Base-by-base conservation (phyloP, 2,888 invertebrate genomes). In the Tetramorium bicarinatum region DNA sequence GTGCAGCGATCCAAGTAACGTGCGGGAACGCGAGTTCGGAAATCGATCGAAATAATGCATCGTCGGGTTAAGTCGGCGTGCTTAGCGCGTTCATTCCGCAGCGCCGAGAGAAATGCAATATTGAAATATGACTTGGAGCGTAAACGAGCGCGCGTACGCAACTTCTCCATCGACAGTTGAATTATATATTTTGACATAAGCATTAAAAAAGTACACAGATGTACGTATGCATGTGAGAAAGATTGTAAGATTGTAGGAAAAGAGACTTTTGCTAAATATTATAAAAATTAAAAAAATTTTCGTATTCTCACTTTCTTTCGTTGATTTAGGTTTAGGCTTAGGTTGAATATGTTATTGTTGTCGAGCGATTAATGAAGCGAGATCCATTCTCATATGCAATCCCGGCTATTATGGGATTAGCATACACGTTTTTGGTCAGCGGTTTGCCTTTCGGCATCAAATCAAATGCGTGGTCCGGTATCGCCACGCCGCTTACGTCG, bases 401-500 rank as follows among this genome's bases (percentile, higher is more conserved):
- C 25, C 11, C 11, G 13, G 59, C 21, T 79, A 56, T 80, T 59
- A 59, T 13, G 34, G n/a, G 56, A 69, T 79, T 79, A 80, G 29
- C 71, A 38, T 71, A 49, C 13, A 38, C n/a, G 47, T 80, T 80
- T 80, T 80, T 80, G 47, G 25, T 80, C 25, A 61, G 79, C 79
- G 69, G 79, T 59, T 79, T 79, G 59, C 47, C 59, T 59, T 21
- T n/a, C 71, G 79, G 71, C 47, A 54, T 80, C 59, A 38, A 61
- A 79, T 79, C 71, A 59, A 61, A 80, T 34, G 59, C 34, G 59
- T 13, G 59, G 69, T 79, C 79, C 69, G 18, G 38, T 25, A 59
- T 69, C 59, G n/a, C 59, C 38, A 41, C 38, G 47, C 56, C 56
- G 71, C 59, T 80, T 80, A 59, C 69, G 47, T 80, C 79, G 79